Evolutionary conservation across 2,888 invertebrate genomes (phyloP).

Genomic region (Chirona hameri): DNA sequence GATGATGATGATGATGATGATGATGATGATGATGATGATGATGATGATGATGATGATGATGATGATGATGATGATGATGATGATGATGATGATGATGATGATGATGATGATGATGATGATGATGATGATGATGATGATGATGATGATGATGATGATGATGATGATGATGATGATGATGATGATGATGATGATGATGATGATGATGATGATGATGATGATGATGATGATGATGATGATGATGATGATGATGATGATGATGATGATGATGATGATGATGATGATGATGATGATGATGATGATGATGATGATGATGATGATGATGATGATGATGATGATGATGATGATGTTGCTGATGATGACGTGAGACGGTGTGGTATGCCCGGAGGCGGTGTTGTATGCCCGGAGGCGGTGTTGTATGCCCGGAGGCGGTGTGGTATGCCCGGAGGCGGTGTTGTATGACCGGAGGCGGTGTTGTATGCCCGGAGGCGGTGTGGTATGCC

Average conservation of each 20-base stretch:
- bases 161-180: conserved; percentile 22
- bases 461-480: no score
- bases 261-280: conserved; percentile 22
- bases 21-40: conserved; percentile 22
- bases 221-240: conserved; percentile 22
- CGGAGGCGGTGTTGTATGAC: no score
- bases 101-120: conserved; percentile 22
- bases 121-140: conserved; percentile 22
- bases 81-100: conserved; percentile 22
- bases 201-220: conserved; percentile 22
- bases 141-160: conserved; percentile 22
- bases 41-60: conserved; percentile 22
- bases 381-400: no score
- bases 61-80: conserved; percentile 22
- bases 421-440: no score
- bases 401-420: no score
- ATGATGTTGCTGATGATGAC: no score
- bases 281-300: background rate
- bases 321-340: no score
- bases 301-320: conserved; percentile 8
- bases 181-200: conserved; percentile 22
- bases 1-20: conserved; percentile 22
- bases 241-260: conserved; percentile 22
- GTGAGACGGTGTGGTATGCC: no score
- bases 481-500: no score